Evolutionary conservation across 1,140 invertebrate genomes (phyloP).

Genomic region (Chelonus insularis): DNA sequence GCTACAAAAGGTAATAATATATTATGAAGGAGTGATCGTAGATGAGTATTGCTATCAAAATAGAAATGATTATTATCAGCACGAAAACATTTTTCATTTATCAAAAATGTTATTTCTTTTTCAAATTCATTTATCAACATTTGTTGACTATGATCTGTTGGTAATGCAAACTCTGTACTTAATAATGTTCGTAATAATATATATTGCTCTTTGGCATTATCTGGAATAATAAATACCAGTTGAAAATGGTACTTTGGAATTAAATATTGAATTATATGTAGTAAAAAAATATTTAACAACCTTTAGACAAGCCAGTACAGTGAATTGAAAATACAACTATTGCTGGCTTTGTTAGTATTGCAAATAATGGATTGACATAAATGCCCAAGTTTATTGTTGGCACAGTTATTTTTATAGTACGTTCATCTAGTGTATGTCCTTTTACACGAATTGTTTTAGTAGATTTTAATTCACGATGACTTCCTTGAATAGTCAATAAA

Average conservation of each 20-base stretch:
- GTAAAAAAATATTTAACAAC: constrained; percentile 37
- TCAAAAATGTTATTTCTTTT: constrained; percentile 52
- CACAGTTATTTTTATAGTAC: constrained; percentile 69
- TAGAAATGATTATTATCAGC: constrained; percentile 36
- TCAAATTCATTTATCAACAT: constrained; percentile 60
- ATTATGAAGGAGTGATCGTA: constrained; percentile 57
- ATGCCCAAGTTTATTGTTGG: constrained; percentile 71
- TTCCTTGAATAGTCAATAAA: constrained; percentile 43
- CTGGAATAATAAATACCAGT: too few species aligned
- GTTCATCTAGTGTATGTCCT: constrained; percentile 66
- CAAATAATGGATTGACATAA: constrained; percentile 73
- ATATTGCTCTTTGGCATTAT: constrained; percentile 53
- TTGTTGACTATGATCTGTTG: constrained; percentile 41
- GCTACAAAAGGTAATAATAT: constrained; percentile 59
- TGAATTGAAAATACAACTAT: constrained; percentile 60
- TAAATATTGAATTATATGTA: too few species aligned
- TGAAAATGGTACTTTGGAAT: too few species aligned
- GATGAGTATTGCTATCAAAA: constrained; percentile 51
- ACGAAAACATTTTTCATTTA: constrained; percentile 52
- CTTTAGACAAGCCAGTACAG: constrained; percentile 41
- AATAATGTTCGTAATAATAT: constrained; percentile 60
- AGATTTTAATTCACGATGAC: constrained; percentile 38
- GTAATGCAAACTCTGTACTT: constrained; percentile 63
- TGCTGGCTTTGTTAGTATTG: constrained; percentile 67
- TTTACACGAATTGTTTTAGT: constrained; percentile 50